A percentile compares a stretch with the other conserved stretches of the same genome.
These are phyloP conservation scores for Oreochromis spilurus DNA, from an alignment of 2,113 vertebrate species.

Conservation along the genomic window DNA sequence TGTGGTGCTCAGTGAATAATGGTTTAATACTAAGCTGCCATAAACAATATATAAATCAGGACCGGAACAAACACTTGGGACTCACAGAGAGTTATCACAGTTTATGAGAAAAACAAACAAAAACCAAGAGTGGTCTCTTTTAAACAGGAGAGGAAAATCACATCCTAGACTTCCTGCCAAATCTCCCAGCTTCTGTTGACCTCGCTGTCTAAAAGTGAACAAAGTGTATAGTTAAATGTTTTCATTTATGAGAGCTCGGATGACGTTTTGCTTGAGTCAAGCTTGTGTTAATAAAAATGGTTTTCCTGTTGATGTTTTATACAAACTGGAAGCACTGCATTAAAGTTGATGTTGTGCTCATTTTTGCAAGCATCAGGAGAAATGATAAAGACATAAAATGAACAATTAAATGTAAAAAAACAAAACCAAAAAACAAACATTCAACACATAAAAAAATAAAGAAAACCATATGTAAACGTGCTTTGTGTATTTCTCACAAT, in stretches of 20 bases:
- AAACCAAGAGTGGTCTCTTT: neutral
- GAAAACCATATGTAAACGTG: neutral
- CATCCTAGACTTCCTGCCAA: neutral
- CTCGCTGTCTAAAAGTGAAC: neutral
- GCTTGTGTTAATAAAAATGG: slow-evolving; percentile 71
- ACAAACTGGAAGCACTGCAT: neutral
- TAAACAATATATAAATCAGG: neutral
- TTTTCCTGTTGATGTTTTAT: slow-evolving; percentile 15
- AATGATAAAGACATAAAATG: neutral
- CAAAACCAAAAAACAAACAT: neutral
- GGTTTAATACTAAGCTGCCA: neutral
- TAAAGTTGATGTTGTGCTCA: neutral
- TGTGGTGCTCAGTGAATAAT: neutral
- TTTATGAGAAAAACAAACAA: neutral
- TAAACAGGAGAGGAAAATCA: neutral
- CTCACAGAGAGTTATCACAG: neutral
- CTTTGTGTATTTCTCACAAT: neutral
- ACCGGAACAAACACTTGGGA: neutral
- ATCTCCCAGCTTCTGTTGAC: neutral
- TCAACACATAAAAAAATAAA: neutral
- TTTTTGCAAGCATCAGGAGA: neutral
- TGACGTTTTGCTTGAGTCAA: slow-evolving; percentile 87
- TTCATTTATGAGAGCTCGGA: slow-evolving; percentile 70
- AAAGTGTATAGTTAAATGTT: slow-evolving; percentile 35
- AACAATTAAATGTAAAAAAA: neutral